phyloP scores from a whole-genome alignment of 2,113 vertebrate species.

The Sinocyclocheilus rhinocerous region DNA sequence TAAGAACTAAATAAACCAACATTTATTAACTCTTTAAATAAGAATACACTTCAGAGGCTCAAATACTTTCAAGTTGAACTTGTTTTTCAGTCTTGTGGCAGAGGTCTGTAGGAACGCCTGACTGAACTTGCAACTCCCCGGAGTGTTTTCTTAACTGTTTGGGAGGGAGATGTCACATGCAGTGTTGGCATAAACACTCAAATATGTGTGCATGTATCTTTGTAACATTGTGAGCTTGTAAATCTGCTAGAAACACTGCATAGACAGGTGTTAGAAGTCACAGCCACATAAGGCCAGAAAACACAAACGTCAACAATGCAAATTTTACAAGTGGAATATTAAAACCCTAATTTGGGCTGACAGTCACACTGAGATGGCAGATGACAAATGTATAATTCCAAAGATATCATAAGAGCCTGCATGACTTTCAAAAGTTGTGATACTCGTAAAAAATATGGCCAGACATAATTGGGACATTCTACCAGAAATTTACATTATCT shows the following conservation, averaged over 20 bases:
- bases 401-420: not conserved
- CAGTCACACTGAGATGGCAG: not conserved
- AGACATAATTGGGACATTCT: no score
- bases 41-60: not conserved
- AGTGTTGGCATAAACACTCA: conserved; percentile 33
- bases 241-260: conserved; percentile 6
- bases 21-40: not conserved
- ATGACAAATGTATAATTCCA: not conserved
- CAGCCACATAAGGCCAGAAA: not conserved
- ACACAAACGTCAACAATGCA: not conserved
- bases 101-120: not conserved
- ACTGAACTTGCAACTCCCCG: conserved; percentile 29
- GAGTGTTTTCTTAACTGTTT: conserved; percentile 43
- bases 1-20: not conserved
- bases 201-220: conserved; percentile 13
- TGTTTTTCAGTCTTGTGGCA: conserved; percentile 25
- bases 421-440: not conserved
- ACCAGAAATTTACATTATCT: no score
- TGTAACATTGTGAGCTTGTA: not conserved
- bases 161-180: not conserved
- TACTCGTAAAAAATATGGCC: not conserved
- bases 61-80: conserved; percentile 4
- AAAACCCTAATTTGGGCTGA: not conserved
- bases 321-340: not conserved
- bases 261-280: not conserved